Evolutionary conservation across 2,888 invertebrate species (phyloP).

Genomic region (Drosophila birchii): DNA sequence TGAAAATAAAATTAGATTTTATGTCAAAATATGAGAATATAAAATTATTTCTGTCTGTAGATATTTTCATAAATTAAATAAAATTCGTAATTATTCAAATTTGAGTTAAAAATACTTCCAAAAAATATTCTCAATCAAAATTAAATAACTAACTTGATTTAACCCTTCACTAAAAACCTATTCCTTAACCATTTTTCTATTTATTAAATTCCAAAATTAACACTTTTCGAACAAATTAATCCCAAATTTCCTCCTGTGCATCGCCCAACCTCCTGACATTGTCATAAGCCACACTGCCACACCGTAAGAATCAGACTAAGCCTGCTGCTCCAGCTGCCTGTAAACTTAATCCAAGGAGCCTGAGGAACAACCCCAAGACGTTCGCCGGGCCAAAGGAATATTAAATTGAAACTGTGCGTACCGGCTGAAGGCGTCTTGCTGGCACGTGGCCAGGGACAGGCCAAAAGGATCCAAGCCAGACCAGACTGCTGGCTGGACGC

Average conservation of each 20-base stretch:
- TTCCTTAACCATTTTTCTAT: background rate
- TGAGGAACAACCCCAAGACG: conserved; percentile 74
- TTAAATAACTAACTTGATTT: background rate
- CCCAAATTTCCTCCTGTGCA: background rate
- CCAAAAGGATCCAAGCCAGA: conserved; percentile 29
- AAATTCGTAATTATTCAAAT: background rate
- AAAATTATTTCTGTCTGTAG: background rate
- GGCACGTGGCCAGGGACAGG: conserved; percentile 71
- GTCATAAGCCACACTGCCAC: conserved; percentile 35
- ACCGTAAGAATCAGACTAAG: conserved; percentile 20
- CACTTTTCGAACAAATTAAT: background rate
- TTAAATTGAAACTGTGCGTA: conserved; percentile 69
- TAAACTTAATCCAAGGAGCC: conserved; percentile 70
- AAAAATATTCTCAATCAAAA: background rate
- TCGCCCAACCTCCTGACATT: conserved; percentile 7
- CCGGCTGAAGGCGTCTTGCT: conserved; percentile 58
- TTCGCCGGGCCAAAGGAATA: conserved; percentile 55
- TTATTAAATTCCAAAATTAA: background rate
- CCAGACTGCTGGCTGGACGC: conserved; percentile 44
- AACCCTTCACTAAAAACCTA: background rate
- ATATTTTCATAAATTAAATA: background rate
- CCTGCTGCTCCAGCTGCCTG: conserved; percentile 19
- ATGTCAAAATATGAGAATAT: background rate
- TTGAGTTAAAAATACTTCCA: too few species aligned
- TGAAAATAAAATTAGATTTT: too few species aligned